Conservation (phyloP, 1,140 invertebrate genomes). For the Hycleus phaleratus region DNA sequence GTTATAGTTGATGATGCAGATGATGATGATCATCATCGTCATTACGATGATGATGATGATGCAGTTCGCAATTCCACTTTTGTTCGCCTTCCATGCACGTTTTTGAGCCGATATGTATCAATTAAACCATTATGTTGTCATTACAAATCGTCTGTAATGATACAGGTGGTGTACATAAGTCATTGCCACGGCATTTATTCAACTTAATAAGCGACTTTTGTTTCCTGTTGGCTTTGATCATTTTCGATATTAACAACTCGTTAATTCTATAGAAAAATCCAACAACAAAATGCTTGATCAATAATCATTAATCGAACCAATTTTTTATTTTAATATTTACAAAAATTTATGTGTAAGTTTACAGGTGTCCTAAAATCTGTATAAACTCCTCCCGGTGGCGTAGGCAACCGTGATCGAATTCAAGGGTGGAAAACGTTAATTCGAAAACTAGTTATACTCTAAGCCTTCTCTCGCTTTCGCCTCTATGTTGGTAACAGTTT, state of each 20-base stretch:
- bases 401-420: too few species aligned
- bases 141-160: conserved; percentile 26
- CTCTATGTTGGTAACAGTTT: conserved; percentile 22
- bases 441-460: conserved; percentile 29
- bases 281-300: not conserved
- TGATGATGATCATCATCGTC: too few species aligned
- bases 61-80: conserved; percentile 18
- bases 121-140: conserved; percentile 28
- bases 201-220: conserved; percentile 13
- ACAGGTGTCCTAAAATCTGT: too few species aligned
- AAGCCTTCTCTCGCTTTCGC: conserved; percentile 8
- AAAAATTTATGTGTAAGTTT: too few species aligned
- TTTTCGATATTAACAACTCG: not conserved
- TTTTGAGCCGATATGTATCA: conserved; percentile 21
- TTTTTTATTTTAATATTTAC: too few species aligned
- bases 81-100: conserved; percentile 12
- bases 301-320: not conserved
- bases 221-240: conserved; percentile 14
- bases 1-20: too few species aligned
- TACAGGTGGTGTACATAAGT: conserved; percentile 18
- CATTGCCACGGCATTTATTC: conserved; percentile 12
- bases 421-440: conserved; percentile 15
- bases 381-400: too few species aligned
- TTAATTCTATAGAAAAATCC: not conserved
- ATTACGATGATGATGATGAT: not conserved